Evolutionary conservation across 35 echinoderm and acorn worm genomes (phyloP).

Genomic region (Patiria miniata): DNA sequence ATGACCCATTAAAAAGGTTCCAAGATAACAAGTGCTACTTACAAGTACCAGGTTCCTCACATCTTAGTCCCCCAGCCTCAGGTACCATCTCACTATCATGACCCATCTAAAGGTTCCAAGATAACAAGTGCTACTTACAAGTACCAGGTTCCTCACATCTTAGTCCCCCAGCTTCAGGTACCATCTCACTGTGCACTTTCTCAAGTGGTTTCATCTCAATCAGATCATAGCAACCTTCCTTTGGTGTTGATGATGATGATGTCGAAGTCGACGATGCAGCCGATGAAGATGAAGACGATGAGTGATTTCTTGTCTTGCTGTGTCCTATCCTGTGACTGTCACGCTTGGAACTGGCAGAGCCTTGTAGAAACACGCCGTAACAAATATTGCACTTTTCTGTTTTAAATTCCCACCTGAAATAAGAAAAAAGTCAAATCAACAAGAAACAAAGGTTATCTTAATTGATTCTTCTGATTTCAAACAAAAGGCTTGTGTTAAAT

Average conservation of each 20-base stretch:
- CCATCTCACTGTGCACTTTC: slow-evolving; percentile 39
- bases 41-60: too few species aligned
- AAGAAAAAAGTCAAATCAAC: too few species aligned
- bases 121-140: slow-evolving; percentile 29
- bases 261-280: neutral
- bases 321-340: neutral
- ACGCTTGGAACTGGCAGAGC: neutral
- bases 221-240: neutral
- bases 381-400: slow-evolving; percentile 44
- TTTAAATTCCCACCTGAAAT: slow-evolving; percentile 45
- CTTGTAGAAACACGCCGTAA: slow-evolving; percentile 45
- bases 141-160: slow-evolving; percentile 37
- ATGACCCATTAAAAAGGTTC: too few species aligned
- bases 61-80: too few species aligned
- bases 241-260: neutral
- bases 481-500: too few species aligned
- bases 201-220: neutral
- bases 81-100: too few species aligned
- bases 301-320: neutral
- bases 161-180: slow-evolving; percentile 42
- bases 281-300: slow-evolving; percentile 3
- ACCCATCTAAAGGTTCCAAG: too few species aligned
- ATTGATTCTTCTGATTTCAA: too few species aligned
- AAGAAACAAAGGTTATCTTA: slow-evolving; percentile 2
- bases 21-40: too few species aligned